Base-by-base conservation (phyloP, 2,797 vertebrate species). In the Pseudochirops cupreus region DNA sequence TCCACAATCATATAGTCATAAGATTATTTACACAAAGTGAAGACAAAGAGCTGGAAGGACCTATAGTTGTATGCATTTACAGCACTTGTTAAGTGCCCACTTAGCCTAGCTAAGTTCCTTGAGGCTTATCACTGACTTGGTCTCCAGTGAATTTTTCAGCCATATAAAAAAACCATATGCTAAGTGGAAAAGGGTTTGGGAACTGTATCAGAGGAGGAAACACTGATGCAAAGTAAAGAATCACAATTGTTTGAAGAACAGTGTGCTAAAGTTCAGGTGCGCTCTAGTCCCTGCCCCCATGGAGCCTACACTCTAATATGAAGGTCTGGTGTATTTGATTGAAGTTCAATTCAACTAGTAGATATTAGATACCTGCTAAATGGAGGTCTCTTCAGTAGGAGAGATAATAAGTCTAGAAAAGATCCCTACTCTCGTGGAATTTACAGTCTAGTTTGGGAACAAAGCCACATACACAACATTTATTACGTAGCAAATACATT, bases 101-200 rank as follows among this genome's bases (percentile, higher is more conserved):
- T 87, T 87, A 87, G 39, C 10, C 74, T 50, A 50, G 74, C 74
- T 46, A 87, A 87, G 74, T 87, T 50, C 74, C 74, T 87, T 87
- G 39, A 87, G 74, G 74, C 39, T 87, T 87, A 87, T 87, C 74
- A 50, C 74, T 50, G 39, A 46, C 74, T 87, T 87, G 74, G 74
- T 87, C 74, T 87, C 74, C 74, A 82, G 74, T 87, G 74, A 46
- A 87, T 87, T 87, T 87, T 87, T 87, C 74, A 87, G 74, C 39
- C 74, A 87, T 87, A 87, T 16, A 87, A 50, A 46, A 87, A 87
- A 87, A 87, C 39, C 74, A 87, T 87, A 50, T 87, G 39, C 21
- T 87, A 87, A 87, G 24, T 26, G 24, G 39, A 87, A 87, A 50
- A 87, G 74, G 39, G 74, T 82, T 82, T 39, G 67, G 67, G 67